phyloP scores from a whole-genome alignment of 2,888 invertebrate genomes.

The Mellilla xanthometata region DNA sequence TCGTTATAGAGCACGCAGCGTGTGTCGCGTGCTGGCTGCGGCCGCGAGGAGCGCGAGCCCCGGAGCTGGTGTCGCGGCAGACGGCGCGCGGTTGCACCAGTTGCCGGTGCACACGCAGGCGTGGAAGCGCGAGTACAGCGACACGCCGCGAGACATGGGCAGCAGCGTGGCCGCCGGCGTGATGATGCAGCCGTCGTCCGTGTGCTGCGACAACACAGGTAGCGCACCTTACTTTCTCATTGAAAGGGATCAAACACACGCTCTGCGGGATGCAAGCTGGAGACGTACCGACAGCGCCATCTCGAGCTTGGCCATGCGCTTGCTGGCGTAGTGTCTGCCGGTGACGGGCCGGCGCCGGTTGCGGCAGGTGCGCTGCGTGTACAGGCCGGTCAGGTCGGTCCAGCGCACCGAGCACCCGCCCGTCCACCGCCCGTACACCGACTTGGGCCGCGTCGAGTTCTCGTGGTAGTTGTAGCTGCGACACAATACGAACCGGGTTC shows the following conservation, averaged over 20 bases:
- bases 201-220: conserved; percentile 39
- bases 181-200: conserved; percentile 58
- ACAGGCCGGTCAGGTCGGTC: conserved; percentile 58
- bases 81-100: conserved; percentile 69
- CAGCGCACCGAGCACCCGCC: conserved; percentile 67
- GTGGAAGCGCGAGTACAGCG: conserved; percentile 64
- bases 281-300: conserved; percentile 39
- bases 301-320: conserved; percentile 60
- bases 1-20: background rate
- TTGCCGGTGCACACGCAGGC: conserved; percentile 63
- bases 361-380: conserved; percentile 64
- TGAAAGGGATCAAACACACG: no score
- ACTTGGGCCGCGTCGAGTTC: conserved; percentile 40
- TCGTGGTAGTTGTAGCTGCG: conserved; percentile 39
- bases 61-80: no score
- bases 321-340: conserved; percentile 60
- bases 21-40: no score
- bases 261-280: background rate
- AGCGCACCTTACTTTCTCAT: no score
- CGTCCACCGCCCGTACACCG: conserved; percentile 60
- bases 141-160: conserved; percentile 61
- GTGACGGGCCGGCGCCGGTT: conserved; percentile 43
- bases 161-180: conserved; percentile 62
- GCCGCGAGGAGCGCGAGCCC: no score
- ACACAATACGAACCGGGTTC: no score